Conservation (phyloP, 1,140 invertebrate genomes). For the Drosophila watanabei region DNA sequence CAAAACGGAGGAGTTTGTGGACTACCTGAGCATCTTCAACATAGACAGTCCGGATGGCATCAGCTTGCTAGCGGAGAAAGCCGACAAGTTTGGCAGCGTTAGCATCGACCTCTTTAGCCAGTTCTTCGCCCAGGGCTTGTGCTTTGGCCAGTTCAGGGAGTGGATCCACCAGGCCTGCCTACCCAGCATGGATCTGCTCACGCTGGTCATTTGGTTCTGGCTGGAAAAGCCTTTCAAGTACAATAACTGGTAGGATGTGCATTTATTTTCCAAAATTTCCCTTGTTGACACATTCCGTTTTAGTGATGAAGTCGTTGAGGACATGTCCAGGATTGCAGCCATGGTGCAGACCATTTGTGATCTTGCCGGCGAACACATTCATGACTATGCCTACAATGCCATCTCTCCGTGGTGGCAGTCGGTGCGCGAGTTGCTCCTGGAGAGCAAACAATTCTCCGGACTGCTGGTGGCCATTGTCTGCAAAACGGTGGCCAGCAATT, state of each 20-base stretch:
- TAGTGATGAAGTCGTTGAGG: conserved; percentile 81
- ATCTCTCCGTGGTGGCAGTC: conserved; percentile 91
- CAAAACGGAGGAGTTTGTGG: conserved; percentile 75
- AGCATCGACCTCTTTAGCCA: conserved; percentile 69
- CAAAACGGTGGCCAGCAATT: conserved; percentile 89
- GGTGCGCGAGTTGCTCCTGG: conserved; percentile 89
- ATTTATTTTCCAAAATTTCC: neutral
- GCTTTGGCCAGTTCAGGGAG: conserved; percentile 72
- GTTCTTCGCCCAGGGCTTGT: conserved; percentile 63
- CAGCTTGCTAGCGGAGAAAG: conserved; percentile 48
- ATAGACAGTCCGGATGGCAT: conserved; percentile 58
- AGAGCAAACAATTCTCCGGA: conserved; percentile 90
- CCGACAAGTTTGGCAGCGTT: conserved; percentile 61
- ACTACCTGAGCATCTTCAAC: conserved; percentile 76
- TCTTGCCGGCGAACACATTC: conserved; percentile 69
- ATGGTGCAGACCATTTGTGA: conserved; percentile 75
- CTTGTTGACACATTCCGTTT: neutral
- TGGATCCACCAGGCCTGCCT: conserved; percentile 52
- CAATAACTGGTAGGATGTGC: conserved; percentile 59
- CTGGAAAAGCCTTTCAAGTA: conserved; percentile 79
- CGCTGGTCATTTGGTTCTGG: conserved; percentile 79
- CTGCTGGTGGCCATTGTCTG: conserved; percentile 92
- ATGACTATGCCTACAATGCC: conserved; percentile 88
- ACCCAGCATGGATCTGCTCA: conserved; percentile 71
- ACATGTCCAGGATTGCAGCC: conserved; percentile 78